Conservation (phyloP, 2,888 invertebrate species). For the Diabrotica balteata region DNA sequence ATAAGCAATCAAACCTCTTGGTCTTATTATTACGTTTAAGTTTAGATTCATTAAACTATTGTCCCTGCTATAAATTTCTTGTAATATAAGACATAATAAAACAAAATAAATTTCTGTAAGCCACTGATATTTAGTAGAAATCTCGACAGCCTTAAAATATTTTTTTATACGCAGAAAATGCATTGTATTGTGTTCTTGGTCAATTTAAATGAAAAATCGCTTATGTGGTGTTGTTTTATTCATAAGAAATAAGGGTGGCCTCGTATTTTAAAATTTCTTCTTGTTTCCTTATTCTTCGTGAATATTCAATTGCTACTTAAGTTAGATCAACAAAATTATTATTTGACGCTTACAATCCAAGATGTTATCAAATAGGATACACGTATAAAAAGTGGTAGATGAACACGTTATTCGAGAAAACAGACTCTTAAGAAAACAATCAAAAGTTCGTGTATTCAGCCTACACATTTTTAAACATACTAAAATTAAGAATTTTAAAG, state of each 20-base stretch:
- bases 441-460: too few species aligned
- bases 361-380: background rate
- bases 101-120: too few species aligned
- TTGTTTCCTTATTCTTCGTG: background rate
- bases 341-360: background rate
- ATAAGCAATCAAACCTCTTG: too few species aligned
- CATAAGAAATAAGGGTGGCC: conserved; percentile 33
- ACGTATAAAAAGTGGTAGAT: too few species aligned
- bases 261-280: conserved; percentile 5
- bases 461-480: too few species aligned
- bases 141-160: conserved; percentile 31
- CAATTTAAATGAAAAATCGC: conserved; percentile 35
- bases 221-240: conserved; percentile 32
- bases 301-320: conserved; percentile 7
- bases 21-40: too few species aligned
- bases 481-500: too few species aligned
- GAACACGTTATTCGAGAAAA: too few species aligned
- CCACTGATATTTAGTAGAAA: conserved; percentile 2
- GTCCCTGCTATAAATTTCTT: too few species aligned
- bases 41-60: too few species aligned
- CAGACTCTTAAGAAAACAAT: too few species aligned
- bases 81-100: too few species aligned
- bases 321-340: background rate
- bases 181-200: conserved; percentile 34
- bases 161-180: conserved; percentile 38